Percentiles rank a stretch among this genome's conserved stretches.
These are phyloP conservation scores for Chaetorhynchus papuensis DNA, from an alignment of 2,113 vertebrate genomes.

Conservation along the genomic window DNA sequence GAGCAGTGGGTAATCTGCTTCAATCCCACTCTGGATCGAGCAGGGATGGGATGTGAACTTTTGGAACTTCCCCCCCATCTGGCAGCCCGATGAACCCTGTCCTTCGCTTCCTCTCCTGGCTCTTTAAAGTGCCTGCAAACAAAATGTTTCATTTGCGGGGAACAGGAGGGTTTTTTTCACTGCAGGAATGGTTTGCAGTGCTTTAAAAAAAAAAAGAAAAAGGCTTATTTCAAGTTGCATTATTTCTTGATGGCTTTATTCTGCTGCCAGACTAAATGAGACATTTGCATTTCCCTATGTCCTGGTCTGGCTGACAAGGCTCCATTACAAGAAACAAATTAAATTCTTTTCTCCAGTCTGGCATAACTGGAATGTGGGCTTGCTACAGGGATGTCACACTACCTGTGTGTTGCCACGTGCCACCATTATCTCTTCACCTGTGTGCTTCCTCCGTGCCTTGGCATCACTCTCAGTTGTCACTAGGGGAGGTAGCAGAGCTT, in stretches of 20 bases:
- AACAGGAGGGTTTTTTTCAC: background rate
- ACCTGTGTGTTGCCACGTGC: background rate
- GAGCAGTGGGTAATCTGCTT: conserved; percentile 15
- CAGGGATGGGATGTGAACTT: conserved; percentile 46
- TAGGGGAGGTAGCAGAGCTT: background rate
- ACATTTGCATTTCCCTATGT: background rate
- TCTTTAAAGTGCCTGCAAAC: conserved; percentile 47
- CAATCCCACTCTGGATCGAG: background rate
- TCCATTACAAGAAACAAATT: background rate
- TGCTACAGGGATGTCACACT: background rate
- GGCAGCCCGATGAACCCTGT: conserved; percentile 35
- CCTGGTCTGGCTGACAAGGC: background rate
- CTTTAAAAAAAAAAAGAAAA: background rate
- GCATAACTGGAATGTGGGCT: background rate
- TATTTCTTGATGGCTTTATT: conserved; percentile 22
- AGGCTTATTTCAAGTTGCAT: background rate
- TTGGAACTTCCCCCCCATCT: conserved; percentile 54
- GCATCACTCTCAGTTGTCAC: background rate
- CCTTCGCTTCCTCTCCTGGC: conserved; percentile 11
- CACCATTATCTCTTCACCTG: background rate
- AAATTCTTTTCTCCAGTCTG: background rate
- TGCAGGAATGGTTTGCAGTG: background rate
- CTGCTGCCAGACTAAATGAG: conserved; percentile 20
- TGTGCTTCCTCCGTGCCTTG: background rate
- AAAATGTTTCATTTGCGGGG: background rate